These are phyloP conservation scores for Corapipo altera DNA, from an alignment of 2,113 vertebrate genomes.

Conservation along the genomic window DNA sequence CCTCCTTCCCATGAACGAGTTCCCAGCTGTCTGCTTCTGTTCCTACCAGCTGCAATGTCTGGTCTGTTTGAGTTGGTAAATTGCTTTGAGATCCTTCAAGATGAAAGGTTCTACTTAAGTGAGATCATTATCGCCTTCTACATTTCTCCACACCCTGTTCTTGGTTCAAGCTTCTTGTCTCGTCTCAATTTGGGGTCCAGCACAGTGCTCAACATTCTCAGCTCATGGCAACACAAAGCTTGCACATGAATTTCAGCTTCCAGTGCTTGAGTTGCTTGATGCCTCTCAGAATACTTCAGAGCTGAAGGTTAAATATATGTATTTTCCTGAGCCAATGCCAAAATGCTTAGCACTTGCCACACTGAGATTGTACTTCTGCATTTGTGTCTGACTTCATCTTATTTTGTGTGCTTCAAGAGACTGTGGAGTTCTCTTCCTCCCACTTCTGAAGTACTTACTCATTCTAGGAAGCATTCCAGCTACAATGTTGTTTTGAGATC, in stretches of 20 bases:
- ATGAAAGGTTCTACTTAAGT: conserved; percentile 46
- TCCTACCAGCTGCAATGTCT: conserved; percentile 54
- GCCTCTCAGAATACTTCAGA: not conserved
- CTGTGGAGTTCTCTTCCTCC: conserved; percentile 52
- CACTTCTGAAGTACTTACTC: conserved; percentile 58
- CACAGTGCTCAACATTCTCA: not conserved
- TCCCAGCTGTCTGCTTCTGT: conserved; percentile 46
- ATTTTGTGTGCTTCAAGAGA: conserved; percentile 47
- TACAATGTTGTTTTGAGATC: conserved; percentile 38
- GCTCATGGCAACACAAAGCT: not conserved
- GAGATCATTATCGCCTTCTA: conserved; percentile 7
- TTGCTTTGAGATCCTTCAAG: conserved; percentile 46
- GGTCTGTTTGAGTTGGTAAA: conserved; percentile 42
- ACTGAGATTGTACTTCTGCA: not conserved
- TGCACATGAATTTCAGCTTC: not conserved
- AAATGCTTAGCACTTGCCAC: conserved; percentile 23
- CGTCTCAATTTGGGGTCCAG: not conserved
- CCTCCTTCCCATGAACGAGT: not conserved
- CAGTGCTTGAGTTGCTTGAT: not conserved
- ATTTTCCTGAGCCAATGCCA: conserved; percentile 18
- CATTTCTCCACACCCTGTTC: conserved; percentile 45
- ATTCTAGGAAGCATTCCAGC: conserved; percentile 57
- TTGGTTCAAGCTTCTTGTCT: conserved; percentile 10
- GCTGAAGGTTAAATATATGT: conserved; percentile 48
- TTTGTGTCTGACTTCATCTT: conserved; percentile 52